phyloP scores from a whole-genome alignment of 2,797 vertebrate genomes.

The Tangara arthus region DNA sequence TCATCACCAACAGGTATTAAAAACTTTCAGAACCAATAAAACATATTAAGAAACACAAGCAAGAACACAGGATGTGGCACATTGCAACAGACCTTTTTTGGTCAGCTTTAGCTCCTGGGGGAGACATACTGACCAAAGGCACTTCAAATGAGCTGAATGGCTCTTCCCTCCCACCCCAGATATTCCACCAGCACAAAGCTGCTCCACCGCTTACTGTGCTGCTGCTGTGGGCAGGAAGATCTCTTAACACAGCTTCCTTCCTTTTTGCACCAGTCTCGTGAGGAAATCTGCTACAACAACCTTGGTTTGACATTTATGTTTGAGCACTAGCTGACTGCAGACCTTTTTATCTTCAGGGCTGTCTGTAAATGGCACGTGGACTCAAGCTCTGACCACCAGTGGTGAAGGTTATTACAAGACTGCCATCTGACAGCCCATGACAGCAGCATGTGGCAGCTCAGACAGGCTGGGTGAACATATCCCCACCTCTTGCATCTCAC shows the following conservation, averaged over 20 bases:
- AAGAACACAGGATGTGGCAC: neutral
- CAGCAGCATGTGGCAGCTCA: neutral
- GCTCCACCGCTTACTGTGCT: neutral
- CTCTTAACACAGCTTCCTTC: constrained; percentile 57
- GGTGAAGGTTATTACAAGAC: neutral
- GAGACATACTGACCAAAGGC: neutral
- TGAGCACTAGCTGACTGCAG: neutral
- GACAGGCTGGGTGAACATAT: neutral
- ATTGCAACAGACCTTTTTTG: neutral
- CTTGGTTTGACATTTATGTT: constrained; percentile 50
- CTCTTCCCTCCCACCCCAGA: neutral
- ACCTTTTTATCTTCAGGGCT: neutral
- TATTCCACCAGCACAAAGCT: neutral
- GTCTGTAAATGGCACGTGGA: neutral
- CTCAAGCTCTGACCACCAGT: neutral
- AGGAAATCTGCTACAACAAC: constrained; percentile 51
- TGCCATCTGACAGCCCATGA: neutral
- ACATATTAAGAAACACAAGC: neutral
- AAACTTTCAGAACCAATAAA: neutral
- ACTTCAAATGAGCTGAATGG: neutral
- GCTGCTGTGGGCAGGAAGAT: constrained; percentile 36
- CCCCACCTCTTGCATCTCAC: neutral
- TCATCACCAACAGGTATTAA: neutral
- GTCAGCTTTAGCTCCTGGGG: neutral
- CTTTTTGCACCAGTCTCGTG: constrained; percentile 44